Conservation (phyloP, 2,888 invertebrate genomes). For the Sphaeridia pumilis region DNA sequence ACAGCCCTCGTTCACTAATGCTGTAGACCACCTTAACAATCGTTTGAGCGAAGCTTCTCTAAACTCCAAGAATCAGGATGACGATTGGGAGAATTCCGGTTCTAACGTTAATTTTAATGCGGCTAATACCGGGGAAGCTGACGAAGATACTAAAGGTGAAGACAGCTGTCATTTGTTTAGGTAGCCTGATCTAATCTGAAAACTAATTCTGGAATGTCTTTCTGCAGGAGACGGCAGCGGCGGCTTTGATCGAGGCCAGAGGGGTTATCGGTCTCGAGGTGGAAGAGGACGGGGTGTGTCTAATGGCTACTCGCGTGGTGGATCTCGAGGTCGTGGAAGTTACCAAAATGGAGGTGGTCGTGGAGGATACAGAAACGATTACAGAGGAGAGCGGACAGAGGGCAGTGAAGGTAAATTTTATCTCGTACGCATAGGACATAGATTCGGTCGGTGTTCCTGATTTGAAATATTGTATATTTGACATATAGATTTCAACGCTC, state of each 20-base stretch:
- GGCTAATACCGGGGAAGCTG: conserved; percentile 7
- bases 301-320: conserved; percentile 17
- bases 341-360: conserved; percentile 17
- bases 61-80: conserved; percentile 20
- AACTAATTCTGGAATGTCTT: neutral
- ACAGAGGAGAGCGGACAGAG: conserved; percentile 14
- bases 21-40: conserved; percentile 18
- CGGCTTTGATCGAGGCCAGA: conserved; percentile 15
- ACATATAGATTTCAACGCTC: conserved; percentile 8
- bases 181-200: neutral
- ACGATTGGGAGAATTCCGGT: conserved; percentile 21
- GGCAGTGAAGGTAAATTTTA: conserved; percentile 11
- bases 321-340: conserved; percentile 7
- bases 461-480: neutral
- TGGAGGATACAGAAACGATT: conserved; percentile 12
- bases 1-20: conserved; percentile 11
- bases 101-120: conserved; percentile 13
- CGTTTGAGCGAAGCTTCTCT: conserved; percentile 22
- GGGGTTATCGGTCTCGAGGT: conserved; percentile 18
- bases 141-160: conserved; percentile 13
- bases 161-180: neutral
- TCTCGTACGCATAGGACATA: neutral
- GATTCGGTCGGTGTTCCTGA: neutral
- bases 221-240: conserved; percentile 16
- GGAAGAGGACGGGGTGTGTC: conserved; percentile 15